Conservation (phyloP, 2,113 vertebrate genomes). For the Crotalus tigris region DNA sequence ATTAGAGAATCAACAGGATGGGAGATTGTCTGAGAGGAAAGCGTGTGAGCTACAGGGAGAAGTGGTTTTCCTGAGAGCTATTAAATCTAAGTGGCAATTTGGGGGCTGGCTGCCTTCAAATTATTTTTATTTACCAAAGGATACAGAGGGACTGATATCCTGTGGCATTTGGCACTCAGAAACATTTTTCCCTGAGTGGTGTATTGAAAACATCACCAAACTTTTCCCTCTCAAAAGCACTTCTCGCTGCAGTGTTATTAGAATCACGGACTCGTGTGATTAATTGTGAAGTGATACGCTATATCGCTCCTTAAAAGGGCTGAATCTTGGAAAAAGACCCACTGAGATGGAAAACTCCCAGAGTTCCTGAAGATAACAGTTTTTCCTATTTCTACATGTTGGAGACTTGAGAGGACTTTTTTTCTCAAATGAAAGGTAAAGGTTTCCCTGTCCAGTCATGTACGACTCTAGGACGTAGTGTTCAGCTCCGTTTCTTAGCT, state of each 20-base stretch:
- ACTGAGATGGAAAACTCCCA: not conserved
- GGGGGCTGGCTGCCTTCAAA: not conserved
- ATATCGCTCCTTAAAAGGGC: not conserved
- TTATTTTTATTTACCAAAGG: not conserved
- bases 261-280: not conserved
- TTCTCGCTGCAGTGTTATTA: not conserved
- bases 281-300: not conserved
- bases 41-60: slow-evolving; percentile 13
- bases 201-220: not conserved
- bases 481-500: no score
- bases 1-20: not conserved
- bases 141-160: not conserved
- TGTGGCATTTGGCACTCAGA: not conserved
- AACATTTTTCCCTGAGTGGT: slow-evolving; percentile 16
- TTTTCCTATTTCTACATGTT: not conserved
- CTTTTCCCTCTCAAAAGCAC: not conserved
- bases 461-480: no score
- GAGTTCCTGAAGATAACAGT: not conserved
- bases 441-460: no score
- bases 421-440: no score
- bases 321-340: no score
- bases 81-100: slow-evolving; percentile 29
- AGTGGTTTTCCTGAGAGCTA: slow-evolving; percentile 9
- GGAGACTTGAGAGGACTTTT: no score
- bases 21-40: slow-evolving; percentile 7